These are phyloP conservation scores for Fistularia commersonii DNA, from an alignment of 2,797 vertebrate genomes.

Conservation along the genomic window DNA sequence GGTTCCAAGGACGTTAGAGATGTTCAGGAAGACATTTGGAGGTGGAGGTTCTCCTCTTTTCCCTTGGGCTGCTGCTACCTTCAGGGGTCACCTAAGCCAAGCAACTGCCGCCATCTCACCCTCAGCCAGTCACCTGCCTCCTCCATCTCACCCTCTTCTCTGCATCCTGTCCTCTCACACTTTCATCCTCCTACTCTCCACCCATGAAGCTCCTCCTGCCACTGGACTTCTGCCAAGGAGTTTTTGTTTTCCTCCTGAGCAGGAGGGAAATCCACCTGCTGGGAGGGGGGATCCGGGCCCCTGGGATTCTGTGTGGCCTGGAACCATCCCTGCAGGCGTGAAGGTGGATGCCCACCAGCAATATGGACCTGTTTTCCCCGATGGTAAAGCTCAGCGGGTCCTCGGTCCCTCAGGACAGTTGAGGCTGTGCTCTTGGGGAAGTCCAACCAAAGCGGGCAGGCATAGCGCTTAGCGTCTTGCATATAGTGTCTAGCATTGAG, in stretches of 20 bases:
- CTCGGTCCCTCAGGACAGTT: conserved; percentile 79
- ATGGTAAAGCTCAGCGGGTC: conserved; percentile 74
- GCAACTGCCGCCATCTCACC: no score
- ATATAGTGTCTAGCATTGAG: no score
- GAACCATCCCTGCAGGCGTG: conserved; percentile 58
- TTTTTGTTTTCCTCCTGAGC: conserved; percentile 9
- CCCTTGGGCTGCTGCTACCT: no score
- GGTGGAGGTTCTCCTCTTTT: no score
- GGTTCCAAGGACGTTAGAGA: no score
- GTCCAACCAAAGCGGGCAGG: neutral
- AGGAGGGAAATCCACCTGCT: conserved; percentile 88
- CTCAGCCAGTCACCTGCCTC: no score
- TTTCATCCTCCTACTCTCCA: no score
- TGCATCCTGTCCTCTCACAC: no score
- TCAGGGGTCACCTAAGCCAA: no score
- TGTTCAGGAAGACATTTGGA: no score
- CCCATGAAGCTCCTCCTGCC: neutral
- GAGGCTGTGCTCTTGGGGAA: conserved; percentile 13
- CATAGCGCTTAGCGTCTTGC: no score
- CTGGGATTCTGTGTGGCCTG: conserved; percentile 82
- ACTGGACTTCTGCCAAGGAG: neutral
- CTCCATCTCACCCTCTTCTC: no score
- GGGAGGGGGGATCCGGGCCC: conserved; percentile 92
- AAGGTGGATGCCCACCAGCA: conserved; percentile 80
- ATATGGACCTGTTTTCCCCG: conserved; percentile 91